phyloP scores from a whole-genome alignment of 92 coral and sea anemone genomes.

The Zoanthus solanderi region DNA sequence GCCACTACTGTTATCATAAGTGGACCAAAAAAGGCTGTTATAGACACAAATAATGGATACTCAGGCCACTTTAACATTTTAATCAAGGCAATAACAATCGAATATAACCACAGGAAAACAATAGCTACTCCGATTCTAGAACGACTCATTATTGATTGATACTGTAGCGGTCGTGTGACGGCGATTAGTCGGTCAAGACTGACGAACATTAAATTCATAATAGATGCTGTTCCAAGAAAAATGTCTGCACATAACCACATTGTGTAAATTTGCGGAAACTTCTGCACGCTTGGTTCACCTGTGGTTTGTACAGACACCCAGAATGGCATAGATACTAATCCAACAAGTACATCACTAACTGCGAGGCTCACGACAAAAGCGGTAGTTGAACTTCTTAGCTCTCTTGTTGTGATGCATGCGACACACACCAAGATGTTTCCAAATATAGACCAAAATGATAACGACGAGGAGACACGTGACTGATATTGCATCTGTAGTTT shows the following conservation, averaged over 20 bases:
- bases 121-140: constrained; percentile 63
- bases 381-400: constrained; percentile 75
- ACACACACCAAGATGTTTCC: constrained; percentile 82
- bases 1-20: constrained; percentile 69
- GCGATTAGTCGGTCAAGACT: constrained; percentile 85
- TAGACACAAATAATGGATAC: constrained; percentile 71
- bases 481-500: constrained; percentile 4
- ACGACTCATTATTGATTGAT: constrained; percentile 68
- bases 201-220: constrained; percentile 78
- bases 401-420: constrained; percentile 76
- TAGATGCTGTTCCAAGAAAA: constrained; percentile 73
- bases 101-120: constrained; percentile 71
- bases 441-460: constrained; percentile 61
- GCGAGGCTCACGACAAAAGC: constrained; percentile 81
- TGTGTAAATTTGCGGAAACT: constrained; percentile 64
- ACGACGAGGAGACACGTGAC: constrained; percentile 59
- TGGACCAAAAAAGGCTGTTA: constrained; percentile 72
- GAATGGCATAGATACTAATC: constrained; percentile 70
- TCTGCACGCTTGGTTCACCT: constrained; percentile 52
- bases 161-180: constrained; percentile 73
- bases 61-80: constrained; percentile 48
- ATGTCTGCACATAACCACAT: constrained; percentile 71
- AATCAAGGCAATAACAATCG: constrained; percentile 65
- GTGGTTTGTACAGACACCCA: constrained; percentile 71
- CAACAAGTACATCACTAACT: constrained; percentile 74